Evolutionary conservation across 2,113 vertebrate species (phyloP).

Genomic region (Ctenodactylus gundi): DNA sequence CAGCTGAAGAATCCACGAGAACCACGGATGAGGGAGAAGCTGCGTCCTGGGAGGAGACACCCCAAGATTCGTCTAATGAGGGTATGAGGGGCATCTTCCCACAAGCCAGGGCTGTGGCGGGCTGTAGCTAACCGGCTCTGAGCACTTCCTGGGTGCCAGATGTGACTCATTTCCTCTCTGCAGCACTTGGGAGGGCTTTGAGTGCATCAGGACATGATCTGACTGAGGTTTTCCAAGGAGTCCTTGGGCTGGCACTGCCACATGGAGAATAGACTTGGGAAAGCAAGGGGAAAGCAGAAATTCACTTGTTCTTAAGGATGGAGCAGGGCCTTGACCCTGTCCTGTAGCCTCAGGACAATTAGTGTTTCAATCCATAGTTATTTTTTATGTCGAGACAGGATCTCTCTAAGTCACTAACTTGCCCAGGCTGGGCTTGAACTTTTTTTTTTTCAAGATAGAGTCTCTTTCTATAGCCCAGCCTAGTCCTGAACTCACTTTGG

Average conservation of each 20-base stretch:
- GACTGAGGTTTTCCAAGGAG: background rate
- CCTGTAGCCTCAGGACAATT: background rate
- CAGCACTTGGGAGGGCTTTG: background rate
- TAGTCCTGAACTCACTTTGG: no score
- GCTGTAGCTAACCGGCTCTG: accelerated
- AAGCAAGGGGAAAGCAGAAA: background rate
- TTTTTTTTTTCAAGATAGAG: no score
- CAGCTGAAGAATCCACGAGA: background rate
- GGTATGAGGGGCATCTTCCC: background rate
- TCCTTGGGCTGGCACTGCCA: background rate
- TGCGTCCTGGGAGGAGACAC: background rate
- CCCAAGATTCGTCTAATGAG: background rate
- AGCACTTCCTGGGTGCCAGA: background rate
- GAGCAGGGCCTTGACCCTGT: background rate
- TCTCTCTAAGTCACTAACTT: background rate
- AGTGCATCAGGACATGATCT: background rate
- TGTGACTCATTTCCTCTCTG: background rate
- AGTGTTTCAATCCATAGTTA: no score
- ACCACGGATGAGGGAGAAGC: accelerated
- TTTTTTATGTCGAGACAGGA: background rate
- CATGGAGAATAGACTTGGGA: background rate
- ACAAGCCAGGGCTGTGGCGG: accelerated
- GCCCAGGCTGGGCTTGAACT: background rate
- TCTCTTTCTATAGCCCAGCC: no score
- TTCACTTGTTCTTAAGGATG: no score